Base-by-base conservation (phyloP, 2,888 invertebrate genomes). In the Oeneis ivallda region DNA sequence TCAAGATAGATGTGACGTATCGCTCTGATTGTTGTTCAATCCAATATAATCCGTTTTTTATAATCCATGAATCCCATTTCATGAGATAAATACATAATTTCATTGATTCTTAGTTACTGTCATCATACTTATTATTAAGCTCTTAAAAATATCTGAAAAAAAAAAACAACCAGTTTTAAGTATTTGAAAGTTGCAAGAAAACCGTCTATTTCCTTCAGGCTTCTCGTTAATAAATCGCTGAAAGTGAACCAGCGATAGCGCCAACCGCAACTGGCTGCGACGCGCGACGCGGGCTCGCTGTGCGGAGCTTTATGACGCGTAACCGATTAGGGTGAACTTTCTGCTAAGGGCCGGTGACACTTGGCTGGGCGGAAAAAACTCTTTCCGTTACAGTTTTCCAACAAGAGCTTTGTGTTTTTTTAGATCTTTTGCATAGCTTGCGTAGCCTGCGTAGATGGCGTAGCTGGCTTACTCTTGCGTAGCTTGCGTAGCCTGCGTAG, bases 301-400 rank as follows among this genome's bases (percentile, higher is more conserved):
- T 57, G 67, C 45, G 39, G 41, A 56, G 65, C 37, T 69, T 69
- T 69, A 69, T 67, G 69, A 63, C 65, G 65, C 69, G 69, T 63
- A 67, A 65, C 69, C 67, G 67, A 67, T 67, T 67, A 67, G 60
- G 64, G 64, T 19, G 50, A 61, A 61, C 41, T 61, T 61, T 39
- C 13, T 41, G 41, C 41, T 50, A 61, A 26, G 19, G 15, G 41
- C n/a, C 32, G 32, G 32, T 54, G 54, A 37, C 15, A 54, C 37
- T 54, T 41, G 26, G 26, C 10, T 50, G 13, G 13, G 49, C 49
- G 26, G 26, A 10, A 13, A 43, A 50, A 50, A 9, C 17, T n/a
- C n/a, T 3, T 47, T 15, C 7, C 15, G 17, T 47, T 47, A 9
- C 15, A 47, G 9, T 47, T 47, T 47, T 47, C 17, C 17, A 47